Conservation (phyloP, 1,140 invertebrate species). For the Trichonephila clavipes region DNA sequence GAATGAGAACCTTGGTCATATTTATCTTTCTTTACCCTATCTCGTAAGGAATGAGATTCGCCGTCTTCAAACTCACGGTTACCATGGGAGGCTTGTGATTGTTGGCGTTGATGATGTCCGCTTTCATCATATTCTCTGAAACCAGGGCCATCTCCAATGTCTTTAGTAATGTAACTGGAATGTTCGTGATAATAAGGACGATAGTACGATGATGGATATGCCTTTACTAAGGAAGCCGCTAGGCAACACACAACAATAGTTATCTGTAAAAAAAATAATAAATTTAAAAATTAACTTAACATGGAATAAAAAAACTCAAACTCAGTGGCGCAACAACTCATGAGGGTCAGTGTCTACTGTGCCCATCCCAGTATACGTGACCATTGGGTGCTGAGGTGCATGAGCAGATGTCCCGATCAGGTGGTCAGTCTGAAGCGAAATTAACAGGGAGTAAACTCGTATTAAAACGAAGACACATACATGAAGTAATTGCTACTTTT, state of each 20-base stretch:
- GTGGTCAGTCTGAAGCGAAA: too few species aligned
- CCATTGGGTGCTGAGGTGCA: too few species aligned
- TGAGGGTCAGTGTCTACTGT: too few species aligned
- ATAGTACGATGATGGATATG: not conserved
- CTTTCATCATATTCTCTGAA: not conserved
- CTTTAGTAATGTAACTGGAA: not conserved
- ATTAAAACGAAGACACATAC: too few species aligned
- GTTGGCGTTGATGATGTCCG: not conserved
- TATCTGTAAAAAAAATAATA: not conserved
- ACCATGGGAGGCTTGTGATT: not conserved
- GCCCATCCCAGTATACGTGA: too few species aligned
- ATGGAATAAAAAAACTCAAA: too few species aligned
- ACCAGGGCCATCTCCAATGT: not conserved
- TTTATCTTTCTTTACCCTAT: not conserved
- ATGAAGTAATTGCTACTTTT: too few species aligned
- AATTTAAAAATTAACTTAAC: too few species aligned
- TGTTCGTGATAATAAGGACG: constrained; percentile 46
- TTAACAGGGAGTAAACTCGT: too few species aligned
- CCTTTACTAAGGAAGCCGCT: not conserved
- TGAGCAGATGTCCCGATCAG: too few species aligned
- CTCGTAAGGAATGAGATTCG: not conserved
- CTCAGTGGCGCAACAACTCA: too few species aligned
- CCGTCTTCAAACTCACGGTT: not conserved
- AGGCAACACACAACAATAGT: not conserved
- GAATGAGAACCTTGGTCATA: not conserved